These are phyloP conservation scores for Brachypodius melanocephalos DNA, from an alignment of 2,113 vertebrate species.

Conservation along the genomic window DNA sequence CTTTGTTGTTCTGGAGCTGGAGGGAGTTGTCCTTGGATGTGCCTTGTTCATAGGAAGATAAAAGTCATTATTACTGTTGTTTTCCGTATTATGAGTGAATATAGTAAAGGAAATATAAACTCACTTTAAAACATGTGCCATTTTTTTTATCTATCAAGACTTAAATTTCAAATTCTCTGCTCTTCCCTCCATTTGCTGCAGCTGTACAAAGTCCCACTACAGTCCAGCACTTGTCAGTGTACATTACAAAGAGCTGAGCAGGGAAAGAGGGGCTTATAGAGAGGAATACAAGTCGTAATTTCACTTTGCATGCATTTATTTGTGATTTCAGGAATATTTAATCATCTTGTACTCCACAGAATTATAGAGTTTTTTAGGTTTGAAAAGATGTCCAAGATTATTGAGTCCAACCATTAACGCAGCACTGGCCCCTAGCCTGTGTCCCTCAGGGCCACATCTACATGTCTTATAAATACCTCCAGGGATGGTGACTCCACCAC, in stretches of 20 bases:
- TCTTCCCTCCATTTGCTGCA: neutral
- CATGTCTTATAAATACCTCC: neutral
- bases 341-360: neutral
- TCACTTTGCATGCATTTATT: neutral
- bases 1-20: neutral
- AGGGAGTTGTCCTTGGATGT: neutral
- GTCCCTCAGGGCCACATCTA: neutral
- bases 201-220: neutral
- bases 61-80: neutral
- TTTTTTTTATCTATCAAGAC: neutral
- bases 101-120: neutral
- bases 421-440: rapidly evolving
- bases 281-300: neutral
- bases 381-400: neutral
- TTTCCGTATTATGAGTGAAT: neutral
- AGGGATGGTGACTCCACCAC: neutral
- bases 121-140: neutral
- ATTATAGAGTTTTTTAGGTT: neutral
- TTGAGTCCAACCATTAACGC: neutral
- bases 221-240: neutral
- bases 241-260: neutral
- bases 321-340: neutral
- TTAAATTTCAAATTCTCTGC: neutral
- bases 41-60: neutral
- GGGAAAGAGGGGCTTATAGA: neutral